Conservation (phyloP, 2,797 vertebrate species). For the Columba guinea region DNA sequence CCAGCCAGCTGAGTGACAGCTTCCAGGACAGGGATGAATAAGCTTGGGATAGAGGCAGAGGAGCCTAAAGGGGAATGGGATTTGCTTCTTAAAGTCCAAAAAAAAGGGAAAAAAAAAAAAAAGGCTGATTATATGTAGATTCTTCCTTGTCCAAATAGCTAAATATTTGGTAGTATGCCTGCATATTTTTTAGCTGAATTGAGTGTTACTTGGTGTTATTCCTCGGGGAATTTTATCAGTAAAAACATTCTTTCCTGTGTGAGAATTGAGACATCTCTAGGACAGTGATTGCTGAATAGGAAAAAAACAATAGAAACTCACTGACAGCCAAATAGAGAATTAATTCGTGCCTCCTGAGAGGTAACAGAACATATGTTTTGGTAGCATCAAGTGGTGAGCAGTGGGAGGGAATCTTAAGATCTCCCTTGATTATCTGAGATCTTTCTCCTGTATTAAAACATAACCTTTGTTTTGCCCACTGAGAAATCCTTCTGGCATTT, state of each 20-base stretch:
- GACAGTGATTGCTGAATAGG: constrained; percentile 17
- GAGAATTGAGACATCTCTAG: constrained; percentile 54
- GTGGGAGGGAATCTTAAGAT: neutral
- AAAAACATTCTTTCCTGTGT: constrained; percentile 38
- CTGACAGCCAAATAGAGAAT: constrained; percentile 10
- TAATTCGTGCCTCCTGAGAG: constrained; percentile 9
- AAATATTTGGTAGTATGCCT: constrained; percentile 43
- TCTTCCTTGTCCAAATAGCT: constrained; percentile 22
- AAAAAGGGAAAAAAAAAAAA: neutral
- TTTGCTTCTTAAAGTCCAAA: constrained; percentile 13
- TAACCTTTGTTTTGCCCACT: constrained; percentile 51
- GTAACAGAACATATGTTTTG: constrained; percentile 41
- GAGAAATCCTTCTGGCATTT: constrained; percentile 54
- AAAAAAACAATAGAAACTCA: neutral
- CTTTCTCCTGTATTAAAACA: neutral
- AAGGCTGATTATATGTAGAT: neutral
- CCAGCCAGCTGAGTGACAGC: neutral
- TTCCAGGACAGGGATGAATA: neutral
- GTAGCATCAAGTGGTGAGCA: neutral
- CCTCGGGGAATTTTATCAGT: constrained; percentile 51
- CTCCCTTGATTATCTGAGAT: constrained; percentile 38
- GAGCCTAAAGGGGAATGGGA: constrained; percentile 18
- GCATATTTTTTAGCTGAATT: constrained; percentile 30
- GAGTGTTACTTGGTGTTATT: constrained; percentile 7
- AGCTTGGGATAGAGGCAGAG: neutral